phyloP scores from a whole-genome alignment of 35 echinoderm and acorn worm genomes.

The Chiridota heheva region DNA sequence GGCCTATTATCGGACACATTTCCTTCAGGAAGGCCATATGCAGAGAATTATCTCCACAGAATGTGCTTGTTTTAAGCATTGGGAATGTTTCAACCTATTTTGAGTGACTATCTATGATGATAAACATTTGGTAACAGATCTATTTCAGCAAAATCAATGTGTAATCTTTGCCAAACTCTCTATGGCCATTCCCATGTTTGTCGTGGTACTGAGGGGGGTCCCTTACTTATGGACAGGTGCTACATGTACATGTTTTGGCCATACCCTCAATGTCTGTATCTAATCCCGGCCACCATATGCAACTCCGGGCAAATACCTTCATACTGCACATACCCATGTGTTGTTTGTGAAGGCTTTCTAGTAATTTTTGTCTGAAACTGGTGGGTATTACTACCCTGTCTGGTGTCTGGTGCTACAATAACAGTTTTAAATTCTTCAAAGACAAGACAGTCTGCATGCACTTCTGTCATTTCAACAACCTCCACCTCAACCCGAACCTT shows the following conservation, averaged over 20 bases:
- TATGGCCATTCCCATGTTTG: not conserved
- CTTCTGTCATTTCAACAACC: no score
- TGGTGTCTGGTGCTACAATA: no score
- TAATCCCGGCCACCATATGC: constrained; percentile 67
- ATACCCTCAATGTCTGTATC: constrained; percentile 51
- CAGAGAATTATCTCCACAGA: constrained; percentile 36
- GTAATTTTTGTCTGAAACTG: not conserved
- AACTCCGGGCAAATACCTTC: constrained; percentile 43
- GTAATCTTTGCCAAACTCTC: constrained; percentile 2
- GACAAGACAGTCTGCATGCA: no score
- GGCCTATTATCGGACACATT: constrained; percentile 81
- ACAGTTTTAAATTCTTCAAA: no score
- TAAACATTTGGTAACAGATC: not conserved
- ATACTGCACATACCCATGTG: constrained; percentile 57
- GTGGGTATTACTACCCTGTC: constrained; percentile 50
- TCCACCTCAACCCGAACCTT: no score
- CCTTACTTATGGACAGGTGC: constrained; percentile 1
- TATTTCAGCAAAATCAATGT: constrained; percentile 32
- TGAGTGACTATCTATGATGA: not conserved
- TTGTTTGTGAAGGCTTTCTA: constrained; percentile 43
- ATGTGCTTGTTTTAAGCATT: no score
- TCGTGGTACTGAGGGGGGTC: not conserved
- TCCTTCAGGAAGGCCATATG: constrained; percentile 62
- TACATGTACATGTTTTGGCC: constrained; percentile 14
- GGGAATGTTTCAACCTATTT: no score